Conservation (phyloP, 2,888 invertebrate genomes). For the Palloptera scutellata region DNA sequence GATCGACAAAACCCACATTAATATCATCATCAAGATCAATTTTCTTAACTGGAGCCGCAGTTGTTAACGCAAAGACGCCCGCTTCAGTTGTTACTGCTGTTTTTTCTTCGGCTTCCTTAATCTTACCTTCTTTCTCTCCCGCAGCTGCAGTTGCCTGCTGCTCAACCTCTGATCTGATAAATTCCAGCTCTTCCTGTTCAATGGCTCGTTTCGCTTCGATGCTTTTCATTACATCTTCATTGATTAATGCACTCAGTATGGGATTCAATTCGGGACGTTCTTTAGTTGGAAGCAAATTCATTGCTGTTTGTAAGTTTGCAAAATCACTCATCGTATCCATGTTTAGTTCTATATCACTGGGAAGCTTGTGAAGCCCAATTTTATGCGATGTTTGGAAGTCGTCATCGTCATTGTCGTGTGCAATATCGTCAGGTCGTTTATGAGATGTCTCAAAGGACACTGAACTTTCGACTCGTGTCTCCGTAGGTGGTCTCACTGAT, state of each 20-base stretch:
- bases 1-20: slow-evolving; percentile 62
- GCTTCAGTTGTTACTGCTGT: slow-evolving; percentile 42
- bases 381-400: slow-evolving; percentile 60
- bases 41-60: slow-evolving; percentile 45
- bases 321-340: slow-evolving; percentile 38
- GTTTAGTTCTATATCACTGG: slow-evolving; percentile 30
- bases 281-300: slow-evolving; percentile 61
- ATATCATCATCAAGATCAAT: slow-evolving; percentile 49
- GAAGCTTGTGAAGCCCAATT: slow-evolving; percentile 42
- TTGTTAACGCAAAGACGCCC: slow-evolving; percentile 48
- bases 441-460: slow-evolving; percentile 74
- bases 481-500: slow-evolving; percentile 10
- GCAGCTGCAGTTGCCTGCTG: slow-evolving; percentile 42
- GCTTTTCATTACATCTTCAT: slow-evolving; percentile 67
- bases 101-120: slow-evolving; percentile 11
- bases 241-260: slow-evolving; percentile 63
- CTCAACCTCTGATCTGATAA: slow-evolving; percentile 50
- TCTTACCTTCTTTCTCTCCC: slow-evolving; percentile 33
- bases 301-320: slow-evolving; percentile 49
- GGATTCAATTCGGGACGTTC: slow-evolving; percentile 64
- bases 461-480: slow-evolving; percentile 36
- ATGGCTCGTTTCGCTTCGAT: slow-evolving; percentile 64
- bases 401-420: slow-evolving; percentile 64
- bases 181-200: slow-evolving; percentile 55
- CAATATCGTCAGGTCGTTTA: slow-evolving; percentile 66